A percentile compares a stretch with the other conserved stretches of the same genome.
phyloP scores from a whole-genome alignment of 1,140 invertebrate genomes.

The Drosophila sp. region DNA sequence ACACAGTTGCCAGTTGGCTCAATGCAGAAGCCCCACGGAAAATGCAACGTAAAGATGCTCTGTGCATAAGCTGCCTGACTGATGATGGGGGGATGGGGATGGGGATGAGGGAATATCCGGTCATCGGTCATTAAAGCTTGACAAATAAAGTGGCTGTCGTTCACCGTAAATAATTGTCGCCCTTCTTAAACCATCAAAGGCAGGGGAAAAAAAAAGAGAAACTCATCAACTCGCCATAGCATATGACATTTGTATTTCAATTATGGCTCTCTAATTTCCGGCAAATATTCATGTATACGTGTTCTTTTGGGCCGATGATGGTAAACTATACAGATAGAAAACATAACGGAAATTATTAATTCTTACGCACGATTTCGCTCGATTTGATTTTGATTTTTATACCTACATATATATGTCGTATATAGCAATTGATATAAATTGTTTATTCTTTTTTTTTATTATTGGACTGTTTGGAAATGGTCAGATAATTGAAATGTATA shows the following conservation, averaged over 20 bases:
- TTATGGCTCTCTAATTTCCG: constrained; percentile 37
- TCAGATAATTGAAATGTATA: constrained; percentile 69
- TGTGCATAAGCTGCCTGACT: constrained; percentile 1
- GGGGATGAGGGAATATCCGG: neutral
- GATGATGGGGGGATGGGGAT: neutral
- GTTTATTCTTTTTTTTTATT: constrained; percentile 30
- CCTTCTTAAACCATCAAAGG: no score
- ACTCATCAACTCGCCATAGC: constrained; percentile 4
- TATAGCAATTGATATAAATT: constrained; percentile 46
- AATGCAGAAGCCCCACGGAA: neutral
- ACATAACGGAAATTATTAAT: constrained; percentile 74
- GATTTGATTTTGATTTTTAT: constrained; percentile 74
- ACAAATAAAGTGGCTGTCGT: neutral
- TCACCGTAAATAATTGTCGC: constrained; percentile 1
- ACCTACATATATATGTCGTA: constrained; percentile 32
- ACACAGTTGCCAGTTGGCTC: neutral
- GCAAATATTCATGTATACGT: constrained; percentile 25
- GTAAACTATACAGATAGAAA: constrained; percentile 19
- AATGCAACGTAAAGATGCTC: neutral
- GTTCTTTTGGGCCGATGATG: neutral
- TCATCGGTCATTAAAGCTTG: constrained; percentile 1
- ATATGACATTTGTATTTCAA: constrained; percentile 1
- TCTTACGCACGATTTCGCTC: constrained; percentile 75
- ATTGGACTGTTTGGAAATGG: constrained; percentile 35
- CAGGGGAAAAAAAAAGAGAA: neutral